Percentiles rank a stretch among this genome's conserved stretches.
phyloP scores from a whole-genome alignment of 2,113 vertebrate genomes.

The Athene noctua region DNA sequence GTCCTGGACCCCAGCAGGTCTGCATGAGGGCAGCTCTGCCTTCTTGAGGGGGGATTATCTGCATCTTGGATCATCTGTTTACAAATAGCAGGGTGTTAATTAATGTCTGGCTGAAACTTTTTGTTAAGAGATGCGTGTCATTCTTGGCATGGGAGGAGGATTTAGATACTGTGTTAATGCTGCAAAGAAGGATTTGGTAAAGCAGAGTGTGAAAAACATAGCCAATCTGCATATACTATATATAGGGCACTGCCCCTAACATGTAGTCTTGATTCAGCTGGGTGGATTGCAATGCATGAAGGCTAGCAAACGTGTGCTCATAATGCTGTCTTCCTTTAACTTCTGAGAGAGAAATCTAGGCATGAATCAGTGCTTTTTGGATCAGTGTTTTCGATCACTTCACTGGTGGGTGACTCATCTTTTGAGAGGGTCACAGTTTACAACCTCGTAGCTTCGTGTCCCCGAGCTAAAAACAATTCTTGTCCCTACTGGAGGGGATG shows the following conservation, averaged over 20 bases:
- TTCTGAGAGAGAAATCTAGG: neutral
- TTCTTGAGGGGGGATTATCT: neutral
- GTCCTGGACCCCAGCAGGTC: neutral
- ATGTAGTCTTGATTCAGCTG: neutral
- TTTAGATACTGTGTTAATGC: neutral
- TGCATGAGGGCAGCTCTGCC: neutral
- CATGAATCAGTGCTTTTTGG: neutral
- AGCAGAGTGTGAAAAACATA: neutral
- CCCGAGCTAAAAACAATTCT: neutral
- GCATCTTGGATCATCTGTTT: neutral
- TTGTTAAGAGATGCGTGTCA: neutral
- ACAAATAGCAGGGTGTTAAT: neutral
- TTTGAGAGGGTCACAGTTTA: neutral
- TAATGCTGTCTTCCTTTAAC: neutral
- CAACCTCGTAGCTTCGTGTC: neutral
- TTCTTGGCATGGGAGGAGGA: neutral
- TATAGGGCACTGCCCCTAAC: neutral
- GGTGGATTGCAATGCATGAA: neutral
- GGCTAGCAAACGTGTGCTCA: neutral
- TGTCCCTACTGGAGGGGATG: neutral
- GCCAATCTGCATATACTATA: accelerated
- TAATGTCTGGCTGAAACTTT: neutral
- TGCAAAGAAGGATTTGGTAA: neutral
- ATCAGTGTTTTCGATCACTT: neutral
- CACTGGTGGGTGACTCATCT: neutral